phyloP scores from a whole-genome alignment of 2,888 invertebrate genomes.

The Agriopis marginaria region DNA sequence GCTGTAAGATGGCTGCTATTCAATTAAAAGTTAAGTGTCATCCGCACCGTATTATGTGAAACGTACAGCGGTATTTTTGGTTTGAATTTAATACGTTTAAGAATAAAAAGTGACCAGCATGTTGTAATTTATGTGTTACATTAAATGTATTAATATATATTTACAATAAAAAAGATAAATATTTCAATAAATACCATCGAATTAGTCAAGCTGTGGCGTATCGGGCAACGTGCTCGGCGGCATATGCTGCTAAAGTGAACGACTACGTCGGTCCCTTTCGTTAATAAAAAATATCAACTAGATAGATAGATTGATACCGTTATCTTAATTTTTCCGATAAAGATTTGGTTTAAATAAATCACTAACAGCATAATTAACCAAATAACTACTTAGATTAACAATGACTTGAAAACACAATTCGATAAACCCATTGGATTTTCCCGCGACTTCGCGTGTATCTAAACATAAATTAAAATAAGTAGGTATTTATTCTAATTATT shows the following conservation, averaged over 20 bases:
- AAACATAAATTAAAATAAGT: not conserved
- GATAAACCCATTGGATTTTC: not conserved
- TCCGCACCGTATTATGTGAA: too few relatives aligned
- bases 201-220: conserved; percentile 40
- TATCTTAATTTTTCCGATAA: conserved; percentile 27
- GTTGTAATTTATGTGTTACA: not conserved
- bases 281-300: conserved; percentile 37
- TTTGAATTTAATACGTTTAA: too few relatives aligned
- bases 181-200: conserved; percentile 1
- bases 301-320: conserved; percentile 32
- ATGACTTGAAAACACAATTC: not conserved
- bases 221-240: conserved; percentile 41
- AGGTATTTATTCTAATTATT: not conserved
- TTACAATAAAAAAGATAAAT: not conserved
- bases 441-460: not conserved
- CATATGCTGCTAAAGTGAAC: conserved; percentile 48
- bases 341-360: conserved; percentile 4
- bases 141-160: not conserved
- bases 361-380: not conserved
- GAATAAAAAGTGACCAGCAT: too few relatives aligned
- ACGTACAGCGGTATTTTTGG: too few relatives aligned
- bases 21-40: not conserved
- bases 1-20: too few relatives aligned
- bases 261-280: conserved; percentile 4
- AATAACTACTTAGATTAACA: not conserved